Evolutionary conservation across 2,797 vertebrate species (phyloP), one percentile per base, ranked within the genome.

Genomic region (Oceanodroma leucorhoa): DNA sequence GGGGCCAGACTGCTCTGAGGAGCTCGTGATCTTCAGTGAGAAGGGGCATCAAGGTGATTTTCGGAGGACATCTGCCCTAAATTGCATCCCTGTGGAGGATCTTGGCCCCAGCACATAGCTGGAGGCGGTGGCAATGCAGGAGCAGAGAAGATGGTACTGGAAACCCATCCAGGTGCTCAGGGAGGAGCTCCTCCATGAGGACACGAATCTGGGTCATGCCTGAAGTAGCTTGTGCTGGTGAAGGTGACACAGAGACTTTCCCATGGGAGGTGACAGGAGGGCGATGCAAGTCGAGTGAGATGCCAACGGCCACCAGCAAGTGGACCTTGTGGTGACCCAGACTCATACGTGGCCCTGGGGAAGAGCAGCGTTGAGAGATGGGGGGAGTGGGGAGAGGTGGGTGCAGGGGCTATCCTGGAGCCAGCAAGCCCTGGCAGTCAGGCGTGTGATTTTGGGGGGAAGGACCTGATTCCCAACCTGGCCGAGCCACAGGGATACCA

Each of bases 291-390:
- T 34, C 11, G 7, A 87, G 41, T 30, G 34, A 80, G 61, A 69
- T 30, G 34, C 46, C n/a, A 64, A 16, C 0, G 3, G 22, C 41
- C 54, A 40, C 41, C 27, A 45, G 38, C 13, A 78, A 43, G 32
- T 9, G 36, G 38, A 24, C 36, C 26, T 18, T 26, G 15, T 36
- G 54, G 36, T 77, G 45, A 32, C 29, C 10, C 32, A 14, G 41
- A 7, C 6, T 54, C 30, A 54, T 18, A 5, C 3, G 13, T 10
- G 57, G 11, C 34, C 55, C 11, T 11, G 14, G 21, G 48, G 38
- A 86, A 61, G 13, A 61, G 58, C n/a, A 45, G 10, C 0, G 0
- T 0, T 34, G 66, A 73, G 38, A 67, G 24, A 32, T 43, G 55
- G 50, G n/a, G 20, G 72, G 5, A 2, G 12, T 29, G 40, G 20